Base-by-base conservation (phyloP, 1,140 invertebrate species). In the Fragariocoptes setiger region DNA sequence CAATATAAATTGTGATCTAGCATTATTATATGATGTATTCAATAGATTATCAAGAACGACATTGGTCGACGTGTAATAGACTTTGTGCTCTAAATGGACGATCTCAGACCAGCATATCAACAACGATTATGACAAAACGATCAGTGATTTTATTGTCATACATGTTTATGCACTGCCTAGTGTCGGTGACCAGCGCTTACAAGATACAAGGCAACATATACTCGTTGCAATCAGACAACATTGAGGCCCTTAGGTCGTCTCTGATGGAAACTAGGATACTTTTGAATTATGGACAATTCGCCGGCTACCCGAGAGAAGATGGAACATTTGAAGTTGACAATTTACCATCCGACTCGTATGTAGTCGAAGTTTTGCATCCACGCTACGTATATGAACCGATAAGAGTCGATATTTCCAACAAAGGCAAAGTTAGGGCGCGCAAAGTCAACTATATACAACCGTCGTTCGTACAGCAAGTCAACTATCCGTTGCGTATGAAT, bases 381-480 rank as follows among this genome's bases (percentile, higher is more conserved):
- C 73, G 86, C 52, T 83, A 72, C 52, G 65, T 74, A 44, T 97
- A 83, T 52, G 85, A 92, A 50, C 76, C 79, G 3, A 70, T 82
- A 1, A 64, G 85, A 44, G 77, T 94, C 0, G 85, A 94, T 60
- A 86, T 94, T 38, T 90, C 82, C 54, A 75, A 72, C 0, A 88
- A 85, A 56, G 90, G 90, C 18, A 97, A 95, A 60, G 82, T 78
- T 47, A 65, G 90, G 47, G 86, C 85, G 0, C 64, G 90, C 38
- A 82, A 76, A 63, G 72, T 97, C 0, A 95, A 95, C 58, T 70
- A 82, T 51, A 71, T 97, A 40, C 85, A 94, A 56, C 78, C 79
- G 0, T 74, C 74, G 2, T 67, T 76, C 37, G 51, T 54, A 8
- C 45, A 74, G 46, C 77, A 82, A 61, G 67, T 92, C 38, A 68